phyloP scores from a whole-genome alignment of 2,797 vertebrate genomes.

The Falco biarmicus region DNA sequence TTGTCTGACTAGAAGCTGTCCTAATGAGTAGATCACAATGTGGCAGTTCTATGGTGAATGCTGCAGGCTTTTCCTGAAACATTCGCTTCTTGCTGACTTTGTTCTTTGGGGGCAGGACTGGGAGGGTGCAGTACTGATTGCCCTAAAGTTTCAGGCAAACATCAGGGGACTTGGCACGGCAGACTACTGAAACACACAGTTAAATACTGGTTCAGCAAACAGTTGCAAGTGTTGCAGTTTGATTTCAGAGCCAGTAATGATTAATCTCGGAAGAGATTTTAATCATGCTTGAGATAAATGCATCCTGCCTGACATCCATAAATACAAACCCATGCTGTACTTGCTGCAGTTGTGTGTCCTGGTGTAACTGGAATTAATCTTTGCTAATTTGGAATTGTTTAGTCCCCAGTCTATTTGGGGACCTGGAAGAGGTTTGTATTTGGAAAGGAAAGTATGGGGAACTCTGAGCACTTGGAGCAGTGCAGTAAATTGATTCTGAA shows the following conservation, averaged over 20 bases:
- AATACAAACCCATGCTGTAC: neutral
- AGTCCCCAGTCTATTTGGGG: neutral
- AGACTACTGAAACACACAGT: neutral
- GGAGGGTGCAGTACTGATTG: accelerated
- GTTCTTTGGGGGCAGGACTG: neutral
- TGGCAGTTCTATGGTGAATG: neutral
- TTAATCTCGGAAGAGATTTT: neutral
- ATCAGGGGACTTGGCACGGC: accelerated
- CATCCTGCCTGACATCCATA: neutral
- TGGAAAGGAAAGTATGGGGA: neutral
- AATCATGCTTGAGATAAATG: neutral
- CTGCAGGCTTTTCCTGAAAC: neutral
- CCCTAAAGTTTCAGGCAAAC: neutral
- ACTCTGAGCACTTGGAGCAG: neutral
- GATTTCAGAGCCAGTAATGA: neutral
- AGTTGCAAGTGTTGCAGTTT: neutral
- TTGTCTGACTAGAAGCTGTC: neutral
- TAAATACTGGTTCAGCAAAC: conserved; percentile 3
- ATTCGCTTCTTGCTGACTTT: neutral
- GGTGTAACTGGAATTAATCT: neutral
- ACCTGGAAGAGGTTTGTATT: neutral
- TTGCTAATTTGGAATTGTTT: neutral
- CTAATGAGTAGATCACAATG: conserved; percentile 17
- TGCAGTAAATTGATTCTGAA: neutral
- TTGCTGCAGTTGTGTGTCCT: neutral